Evolutionary conservation across 2,888 invertebrate genomes (phyloP), one percentile per base, ranked within the genome.

Genomic region (Eupithecia tripunctaria): DNA sequence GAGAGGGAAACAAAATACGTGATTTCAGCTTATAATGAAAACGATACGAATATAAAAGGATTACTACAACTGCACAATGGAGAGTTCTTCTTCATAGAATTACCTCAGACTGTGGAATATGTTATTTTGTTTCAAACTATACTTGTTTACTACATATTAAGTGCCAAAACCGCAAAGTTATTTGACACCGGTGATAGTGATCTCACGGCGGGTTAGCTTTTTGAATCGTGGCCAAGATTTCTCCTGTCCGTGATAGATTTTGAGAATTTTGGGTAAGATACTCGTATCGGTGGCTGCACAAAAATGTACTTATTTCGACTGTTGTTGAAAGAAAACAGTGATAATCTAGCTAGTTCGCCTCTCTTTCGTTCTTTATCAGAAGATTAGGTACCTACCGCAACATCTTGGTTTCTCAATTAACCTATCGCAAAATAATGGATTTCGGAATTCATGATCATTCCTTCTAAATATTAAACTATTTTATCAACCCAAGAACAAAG

Each of bases 151-250:
- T 12, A 74, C 25, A 68, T 21, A 66, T 64, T 64, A 68, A 64
- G 68, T 73, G 74, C 75, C 75, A 74, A 77, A 73, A 72, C 72
- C 70, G 67, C 75, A 69, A 72, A 72, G 75, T 63, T 62, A 73
- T 77, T 74, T 71, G 74, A 75, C 51, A 71, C 75, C 65, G 66
- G 59, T 29, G 72, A 77, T 74, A 51, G 74, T 71, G 74, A 72
- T 77, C 74, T 66, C 70, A 76, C 69, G 67, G 69, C 51, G 66
- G 68, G 71, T 63, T 74, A 65, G 63, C 56, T 27, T 71, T 51
- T 77, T 77, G 77, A 77, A 69, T 41, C 69, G 27, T 15, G 51
- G 74, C 74, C 75, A 76, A 76, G 71, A 75, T 38, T 71, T 43
- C 65, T 47, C 8, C n/a, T 10, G 68, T 63, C 60, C 65, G 59